Conservation (phyloP, 2,113 vertebrate species). For the Ariopsis seemanni region DNA sequence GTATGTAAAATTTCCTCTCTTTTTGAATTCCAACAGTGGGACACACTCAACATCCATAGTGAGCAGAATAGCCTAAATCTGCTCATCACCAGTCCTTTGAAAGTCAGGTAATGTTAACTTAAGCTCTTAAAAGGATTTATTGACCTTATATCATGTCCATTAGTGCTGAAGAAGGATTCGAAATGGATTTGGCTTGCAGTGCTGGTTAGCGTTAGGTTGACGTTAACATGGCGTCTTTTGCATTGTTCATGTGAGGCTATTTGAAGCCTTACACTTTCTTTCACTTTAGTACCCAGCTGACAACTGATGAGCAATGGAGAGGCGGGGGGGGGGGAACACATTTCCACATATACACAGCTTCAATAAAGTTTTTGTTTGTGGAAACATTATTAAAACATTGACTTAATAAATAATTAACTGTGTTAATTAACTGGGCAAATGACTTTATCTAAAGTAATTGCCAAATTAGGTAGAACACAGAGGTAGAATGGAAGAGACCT, state of each 20-base stretch:
- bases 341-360: not conserved
- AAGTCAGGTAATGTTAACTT: not conserved
- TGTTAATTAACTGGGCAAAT: not conserved
- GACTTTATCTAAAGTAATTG: not conserved
- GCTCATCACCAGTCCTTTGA: not conserved
- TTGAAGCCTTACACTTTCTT: not conserved
- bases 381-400: not conserved
- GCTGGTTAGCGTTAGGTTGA: not conserved
- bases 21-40: slow-evolving; percentile 4
- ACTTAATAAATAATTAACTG: not conserved
- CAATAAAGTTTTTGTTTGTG: not conserved
- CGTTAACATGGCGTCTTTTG: not conserved
- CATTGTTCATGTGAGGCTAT: not conserved
- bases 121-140: not conserved
- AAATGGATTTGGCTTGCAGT: not conserved
- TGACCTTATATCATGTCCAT: not conserved
- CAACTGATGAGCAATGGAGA: not conserved
- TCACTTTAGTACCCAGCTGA: not conserved
- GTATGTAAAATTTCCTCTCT: slow-evolving; percentile 2
- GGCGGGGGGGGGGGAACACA: not conserved
- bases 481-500: not conserved
- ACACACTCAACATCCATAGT: not conserved
- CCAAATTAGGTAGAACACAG: not conserved
- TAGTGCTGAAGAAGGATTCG: not conserved
- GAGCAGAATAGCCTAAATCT: not conserved